A percentile compares a stretch with the other conserved stretches of the same genome.
phyloP scores from a whole-genome alignment of 2,113 vertebrate species.

The Daubentonia madagascariensis region DNA sequence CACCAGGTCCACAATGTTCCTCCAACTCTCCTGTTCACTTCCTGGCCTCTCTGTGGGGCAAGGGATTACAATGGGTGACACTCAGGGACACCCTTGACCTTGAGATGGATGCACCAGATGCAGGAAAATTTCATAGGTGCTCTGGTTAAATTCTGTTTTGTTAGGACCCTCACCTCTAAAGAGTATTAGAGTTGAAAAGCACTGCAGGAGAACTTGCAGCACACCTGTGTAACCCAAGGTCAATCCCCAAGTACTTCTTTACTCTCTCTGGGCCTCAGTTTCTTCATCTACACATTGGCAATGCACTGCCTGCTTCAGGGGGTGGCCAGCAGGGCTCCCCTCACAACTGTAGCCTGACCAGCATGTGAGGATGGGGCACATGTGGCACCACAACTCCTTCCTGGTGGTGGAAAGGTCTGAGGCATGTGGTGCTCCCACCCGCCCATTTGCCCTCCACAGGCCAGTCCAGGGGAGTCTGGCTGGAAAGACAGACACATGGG shows the following conservation, averaged over 20 bases:
- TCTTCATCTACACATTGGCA: not conserved
- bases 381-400: not conserved
- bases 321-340: too few species aligned
- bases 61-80: not conserved
- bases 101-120: not conserved
- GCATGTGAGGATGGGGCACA: too few species aligned
- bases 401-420: not conserved
- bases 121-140: not conserved
- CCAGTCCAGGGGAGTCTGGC: not conserved
- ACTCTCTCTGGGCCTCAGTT: not conserved
- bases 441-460: too few species aligned
- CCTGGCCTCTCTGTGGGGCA: rapidly evolving
- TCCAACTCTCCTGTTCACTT: not conserved
- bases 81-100: not conserved
- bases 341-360: not conserved
- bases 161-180: not conserved
- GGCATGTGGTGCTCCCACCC: too few species aligned
- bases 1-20: not conserved
- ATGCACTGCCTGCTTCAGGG: not conserved
- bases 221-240: not conserved
- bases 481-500: not conserved
- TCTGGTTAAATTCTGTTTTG: not conserved
- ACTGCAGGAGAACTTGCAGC: not conserved
- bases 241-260: not conserved
- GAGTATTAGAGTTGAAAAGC: not conserved